Percentiles rank a stretch among this genome's conserved stretches.
phyloP scores from a whole-genome alignment of 1,140 invertebrate species.

The Meloidogyne floridensis region DNA sequence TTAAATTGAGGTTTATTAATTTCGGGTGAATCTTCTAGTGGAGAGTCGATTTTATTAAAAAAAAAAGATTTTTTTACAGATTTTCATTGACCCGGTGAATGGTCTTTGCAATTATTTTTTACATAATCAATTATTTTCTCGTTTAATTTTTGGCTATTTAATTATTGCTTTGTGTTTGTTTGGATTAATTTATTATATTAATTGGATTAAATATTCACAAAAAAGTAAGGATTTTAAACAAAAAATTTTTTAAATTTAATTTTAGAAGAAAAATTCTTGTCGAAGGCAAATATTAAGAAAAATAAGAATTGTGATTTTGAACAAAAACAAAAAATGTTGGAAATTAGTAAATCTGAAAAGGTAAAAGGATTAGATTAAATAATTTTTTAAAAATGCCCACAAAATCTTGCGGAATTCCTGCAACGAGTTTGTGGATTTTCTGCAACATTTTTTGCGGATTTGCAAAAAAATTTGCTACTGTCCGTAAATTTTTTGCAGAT shows the following conservation, averaged over 20 bases:
- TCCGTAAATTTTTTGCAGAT: too few species aligned
- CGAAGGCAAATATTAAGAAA: neutral
- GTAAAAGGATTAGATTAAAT: neutral
- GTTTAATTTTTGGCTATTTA: neutral
- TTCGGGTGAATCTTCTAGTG: too few species aligned
- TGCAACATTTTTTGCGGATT: too few species aligned
- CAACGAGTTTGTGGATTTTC: too few species aligned
- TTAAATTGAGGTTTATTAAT: too few species aligned
- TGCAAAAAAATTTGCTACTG: too few species aligned
- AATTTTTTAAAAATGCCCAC: too few species aligned
- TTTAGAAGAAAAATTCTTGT: neutral
- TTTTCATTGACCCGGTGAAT: conserved; percentile 5
- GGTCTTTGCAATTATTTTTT: conserved; percentile 4
- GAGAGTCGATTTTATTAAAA: too few species aligned
- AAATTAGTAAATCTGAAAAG: neutral
- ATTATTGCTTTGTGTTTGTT: neutral
- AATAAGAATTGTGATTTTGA: neutral
- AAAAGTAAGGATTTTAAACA: neutral
- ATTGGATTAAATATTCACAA: conserved; percentile 2
- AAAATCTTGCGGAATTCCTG: too few species aligned
- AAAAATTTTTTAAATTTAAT: neutral
- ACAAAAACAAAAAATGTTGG: neutral
- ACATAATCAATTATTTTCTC: neutral
- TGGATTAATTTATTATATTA: conserved; percentile 4
- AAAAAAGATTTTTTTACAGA: neutral